Percentiles rank a stretch among this genome's conserved stretches.
These are phyloP conservation scores for Gobiocypris rarus DNA, from an alignment of 2,113 vertebrate genomes.

Conservation along the genomic window DNA sequence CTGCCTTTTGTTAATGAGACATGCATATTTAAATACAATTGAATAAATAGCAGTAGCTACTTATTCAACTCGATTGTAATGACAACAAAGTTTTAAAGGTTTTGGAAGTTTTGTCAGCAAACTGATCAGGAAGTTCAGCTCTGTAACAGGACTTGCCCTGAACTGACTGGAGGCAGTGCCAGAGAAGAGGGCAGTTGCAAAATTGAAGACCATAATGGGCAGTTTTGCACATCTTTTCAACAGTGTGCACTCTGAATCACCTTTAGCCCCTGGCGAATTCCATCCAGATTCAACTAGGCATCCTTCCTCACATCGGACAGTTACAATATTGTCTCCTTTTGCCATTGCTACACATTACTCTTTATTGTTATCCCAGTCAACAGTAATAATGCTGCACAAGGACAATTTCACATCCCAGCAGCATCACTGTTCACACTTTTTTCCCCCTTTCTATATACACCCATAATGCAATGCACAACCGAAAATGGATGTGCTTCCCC, in stretches of 20 bases:
- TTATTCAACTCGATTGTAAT: neutral
- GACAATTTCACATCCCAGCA: neutral
- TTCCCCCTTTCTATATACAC: neutral
- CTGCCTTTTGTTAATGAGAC: neutral
- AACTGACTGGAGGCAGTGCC: constrained; percentile 1
- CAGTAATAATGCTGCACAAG: constrained; percentile 1
- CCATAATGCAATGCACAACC: constrained; percentile 42
- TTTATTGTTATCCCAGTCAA: constrained; percentile 10
- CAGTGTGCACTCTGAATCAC: neutral
- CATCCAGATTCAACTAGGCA: constrained; percentile 22
- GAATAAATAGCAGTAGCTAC: neutral
- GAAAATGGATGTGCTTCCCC: constrained; percentile 65
- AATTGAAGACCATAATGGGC: neutral
- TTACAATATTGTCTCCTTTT: no score
- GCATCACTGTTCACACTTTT: neutral
- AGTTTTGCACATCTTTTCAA: constrained; percentile 8
- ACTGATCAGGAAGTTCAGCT: neutral
- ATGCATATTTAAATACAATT: neutral
- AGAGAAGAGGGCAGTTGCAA: neutral
- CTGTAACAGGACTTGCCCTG: neutral
- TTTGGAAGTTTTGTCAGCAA: neutral
- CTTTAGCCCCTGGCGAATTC: neutral
- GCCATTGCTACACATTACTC: neutral
- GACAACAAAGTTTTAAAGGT: neutral
- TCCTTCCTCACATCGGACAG: neutral